Evolutionary conservation across 2,888 invertebrate genomes (phyloP).

Genomic region (Microctonus brassicae): DNA sequence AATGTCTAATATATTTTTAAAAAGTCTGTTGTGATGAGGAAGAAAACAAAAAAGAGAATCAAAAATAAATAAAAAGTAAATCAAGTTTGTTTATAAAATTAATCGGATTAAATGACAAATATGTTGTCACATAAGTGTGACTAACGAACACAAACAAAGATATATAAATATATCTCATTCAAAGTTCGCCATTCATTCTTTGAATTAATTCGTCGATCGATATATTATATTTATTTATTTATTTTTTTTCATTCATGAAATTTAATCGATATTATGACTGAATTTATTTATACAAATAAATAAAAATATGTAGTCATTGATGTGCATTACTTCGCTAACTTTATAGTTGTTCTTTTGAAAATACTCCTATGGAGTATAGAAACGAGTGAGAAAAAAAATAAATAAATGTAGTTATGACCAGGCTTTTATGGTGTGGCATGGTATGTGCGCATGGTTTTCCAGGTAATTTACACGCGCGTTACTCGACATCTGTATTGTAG

Average conservation of each 20-base stretch:
- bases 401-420: background rate
- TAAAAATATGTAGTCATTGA: no score
- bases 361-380: background rate
- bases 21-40: no score
- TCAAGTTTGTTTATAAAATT: no score
- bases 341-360: background rate
- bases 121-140: no score
- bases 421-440: background rate
- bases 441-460: background rate
- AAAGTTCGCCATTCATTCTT: slow-evolving; percentile 53
- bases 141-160: no score
- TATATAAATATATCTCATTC: background rate
- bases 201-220: slow-evolving; percentile 40
- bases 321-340: no score
- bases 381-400: background rate
- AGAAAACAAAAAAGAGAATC: no score
- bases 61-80: no score
- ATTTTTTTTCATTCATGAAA: slow-evolving; percentile 34
- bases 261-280: slow-evolving; percentile 5
- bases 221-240: no score
- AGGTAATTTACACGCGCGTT: slow-evolving; percentile 32
- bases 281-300: no score
- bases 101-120: no score
- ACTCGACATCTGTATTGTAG: slow-evolving; percentile 33
- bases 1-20: no score